Conservation (phyloP, 2,797 vertebrate species). For the Poecilia gillii region DNA sequence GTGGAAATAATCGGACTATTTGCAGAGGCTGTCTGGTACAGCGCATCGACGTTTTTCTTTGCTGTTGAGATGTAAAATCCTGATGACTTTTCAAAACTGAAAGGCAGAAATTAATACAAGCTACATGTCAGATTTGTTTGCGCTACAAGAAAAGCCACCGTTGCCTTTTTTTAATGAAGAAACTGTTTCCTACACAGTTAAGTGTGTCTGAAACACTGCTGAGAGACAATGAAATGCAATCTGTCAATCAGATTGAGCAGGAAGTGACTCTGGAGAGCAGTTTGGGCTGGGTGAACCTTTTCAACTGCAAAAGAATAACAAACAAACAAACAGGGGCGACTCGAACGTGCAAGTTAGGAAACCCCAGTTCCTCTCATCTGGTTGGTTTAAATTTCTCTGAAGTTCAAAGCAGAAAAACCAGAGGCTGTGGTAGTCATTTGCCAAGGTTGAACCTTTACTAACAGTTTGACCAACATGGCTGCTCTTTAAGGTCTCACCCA, state of each 20-base stretch:
- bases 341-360: not conserved
- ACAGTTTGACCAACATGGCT: conserved; percentile 16
- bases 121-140: conserved; percentile 24
- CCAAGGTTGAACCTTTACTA: conserved; percentile 19
- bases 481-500: conserved; percentile 57
- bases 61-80: conserved; percentile 29
- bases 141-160: conserved; percentile 57
- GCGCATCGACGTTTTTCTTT: conserved; percentile 36
- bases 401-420: conserved; percentile 4
- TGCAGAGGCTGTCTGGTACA: conserved; percentile 81
- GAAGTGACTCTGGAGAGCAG: conserved; percentile 14
- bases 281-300: conserved; percentile 15
- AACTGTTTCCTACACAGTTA: conserved; percentile 31
- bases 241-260: conserved; percentile 19
- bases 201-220: conserved; percentile 24
- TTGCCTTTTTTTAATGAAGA: conserved; percentile 67
- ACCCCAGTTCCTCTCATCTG: not conserved
- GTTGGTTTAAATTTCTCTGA: not conserved
- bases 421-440: conserved; percentile 19
- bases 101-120: conserved; percentile 19
- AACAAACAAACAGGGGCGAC: not conserved
- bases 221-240: conserved; percentile 10
- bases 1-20: conserved; percentile 16
- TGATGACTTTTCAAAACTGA: conserved; percentile 50
- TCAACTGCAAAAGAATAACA: not conserved